These are phyloP conservation scores for Tylochromis polylepis DNA, from an alignment of 2,113 vertebrate genomes.

Conservation along the genomic window DNA sequence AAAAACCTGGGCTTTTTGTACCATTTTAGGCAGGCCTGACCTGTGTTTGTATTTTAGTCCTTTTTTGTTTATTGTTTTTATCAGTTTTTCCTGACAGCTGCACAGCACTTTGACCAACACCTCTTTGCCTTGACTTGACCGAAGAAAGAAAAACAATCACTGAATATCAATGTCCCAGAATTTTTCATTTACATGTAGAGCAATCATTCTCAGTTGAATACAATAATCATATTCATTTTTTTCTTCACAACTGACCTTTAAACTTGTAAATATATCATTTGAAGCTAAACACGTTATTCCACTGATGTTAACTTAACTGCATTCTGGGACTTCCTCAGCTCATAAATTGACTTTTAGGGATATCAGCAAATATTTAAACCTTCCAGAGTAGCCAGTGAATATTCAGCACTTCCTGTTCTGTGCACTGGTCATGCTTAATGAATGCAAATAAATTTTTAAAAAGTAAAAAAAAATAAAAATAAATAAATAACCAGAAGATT, in stretches of 20 bases:
- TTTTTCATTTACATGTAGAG: neutral
- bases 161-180: neutral
- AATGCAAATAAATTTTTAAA: neutral
- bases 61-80: neutral
- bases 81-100: neutral
- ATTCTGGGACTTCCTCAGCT: neutral
- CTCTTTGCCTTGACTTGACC: neutral
- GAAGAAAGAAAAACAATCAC: neutral
- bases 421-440: neutral
- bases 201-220: neutral
- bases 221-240: neutral
- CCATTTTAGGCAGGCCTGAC: neutral
- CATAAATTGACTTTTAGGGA: neutral
- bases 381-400: neutral
- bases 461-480: neutral
- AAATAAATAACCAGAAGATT: neutral
- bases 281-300: neutral
- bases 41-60: no score
- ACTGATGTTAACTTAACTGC: neutral
- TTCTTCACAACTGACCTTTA: neutral
- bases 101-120: neutral
- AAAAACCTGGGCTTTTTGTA: no score
- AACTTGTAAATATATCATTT: neutral
- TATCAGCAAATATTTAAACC: neutral
- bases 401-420: neutral